Evolutionary conservation across 1,140 invertebrate species (phyloP), one percentile per base, ranked within the genome.

Genomic region (Harlomillsia oculata): DNA sequence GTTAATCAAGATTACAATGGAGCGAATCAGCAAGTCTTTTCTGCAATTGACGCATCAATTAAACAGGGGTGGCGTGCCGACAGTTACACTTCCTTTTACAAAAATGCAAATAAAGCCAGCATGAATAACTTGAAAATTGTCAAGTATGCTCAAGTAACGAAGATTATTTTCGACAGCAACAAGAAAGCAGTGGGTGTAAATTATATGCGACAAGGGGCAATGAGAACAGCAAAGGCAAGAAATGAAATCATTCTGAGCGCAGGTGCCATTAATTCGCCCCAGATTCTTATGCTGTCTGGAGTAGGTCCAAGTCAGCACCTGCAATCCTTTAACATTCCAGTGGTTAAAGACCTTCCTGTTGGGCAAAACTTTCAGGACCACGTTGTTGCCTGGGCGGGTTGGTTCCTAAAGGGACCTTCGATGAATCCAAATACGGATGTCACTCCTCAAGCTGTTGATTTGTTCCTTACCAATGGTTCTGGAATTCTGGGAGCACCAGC

Each of bases 271-370:
- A 82, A 84, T 60, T 76, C 81, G 0, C 80, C 83, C 2, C 80
- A 83, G 63, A 53, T 89, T 57, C 68, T 89, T 1, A 80, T 87
- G 77, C 64, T 86, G 1, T 86, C 83, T 1, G 85, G 85, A 16
- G 78, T 91, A 29, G 85, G 85, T 4, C 84, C 83, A 0, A 74
- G 67, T 50, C 70, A 79, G 21, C 78, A 87, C 59, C 40, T 41
- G 20, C 71, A 41, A 8, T n/a, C 13, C n/a, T 41, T 41, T 3
- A 41, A 41, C 3, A 69, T 66, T 0, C 43, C 43, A 11, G 43
- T 45, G 5, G 2, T 9, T 16, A 18, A n/a, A 8, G 39, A 53
- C 23, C 39, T 53, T 8, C 51, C 51, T 16, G 51, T 53, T 29
- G 51, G 51, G 8, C 51, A 43, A 34, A 50, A 50, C 16, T 41